Base-by-base conservation (phyloP, 1,140 invertebrate species). In the Lepidurus apus region DNA sequence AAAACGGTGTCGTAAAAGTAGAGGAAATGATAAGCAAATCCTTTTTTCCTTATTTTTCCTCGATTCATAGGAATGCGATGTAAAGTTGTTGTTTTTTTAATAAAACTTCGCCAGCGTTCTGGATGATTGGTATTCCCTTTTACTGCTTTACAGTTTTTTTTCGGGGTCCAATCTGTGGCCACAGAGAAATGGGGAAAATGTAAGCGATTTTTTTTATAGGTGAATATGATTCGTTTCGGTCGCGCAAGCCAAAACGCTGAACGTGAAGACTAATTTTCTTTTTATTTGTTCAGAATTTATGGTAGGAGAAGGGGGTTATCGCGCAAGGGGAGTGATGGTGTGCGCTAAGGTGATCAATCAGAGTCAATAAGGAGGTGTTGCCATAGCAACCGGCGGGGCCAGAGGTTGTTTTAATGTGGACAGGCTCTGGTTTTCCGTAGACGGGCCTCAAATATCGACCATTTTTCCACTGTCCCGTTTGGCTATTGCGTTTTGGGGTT, bases 351-450 rank as follows among this genome's bases (percentile, higher is more conserved):
- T 65, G 53, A 65, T 65, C 53, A 65, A 65, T 65, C 53, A 65
- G 53, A 65, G 53, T 65, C 53, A 65, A 65, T 65, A 65, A 65
- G 53, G 53, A 65, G 53, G 53, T 65, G 53, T 65, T 65, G 53
- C 21, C 53, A 65, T 65, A 65, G 53, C 53, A 65, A 65, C 53
- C 53, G 21, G 53, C 34, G 34, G 34, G 34, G 34, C 17, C 21
- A 65, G 21, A 13, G 21, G 53, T 17, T 65, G 17, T n/a, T n/a
- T 13, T 21, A 65, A n/a, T 65, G 10, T 65, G 9, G 53, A 21
- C 53, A n/a, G 13, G 53, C 7, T 34, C 34, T 34, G 34, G 34
- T 65, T 17, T 13, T 65, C 53, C 53, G 53, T 65, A 65, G 53
- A 65, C 53, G 53, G 53, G 53, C 13, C 13, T 65, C 53, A 65